These are phyloP conservation scores for Lasioglossum pauxillum DNA, from an alignment of 2,888 invertebrate species.

Conservation along the genomic window DNA sequence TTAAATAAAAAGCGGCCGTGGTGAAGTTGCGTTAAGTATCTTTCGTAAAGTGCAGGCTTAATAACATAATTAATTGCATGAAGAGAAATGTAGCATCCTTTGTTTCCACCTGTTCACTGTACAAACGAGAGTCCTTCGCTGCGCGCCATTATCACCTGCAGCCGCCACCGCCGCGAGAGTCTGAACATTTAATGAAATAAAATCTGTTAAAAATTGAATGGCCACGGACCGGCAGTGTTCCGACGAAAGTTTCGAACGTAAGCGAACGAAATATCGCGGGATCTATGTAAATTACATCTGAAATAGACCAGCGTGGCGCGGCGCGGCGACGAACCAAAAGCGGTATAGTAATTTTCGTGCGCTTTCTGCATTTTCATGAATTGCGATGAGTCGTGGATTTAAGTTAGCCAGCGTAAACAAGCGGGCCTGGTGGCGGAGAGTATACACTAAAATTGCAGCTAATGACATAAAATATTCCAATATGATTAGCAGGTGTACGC, in stretches of 20 bases:
- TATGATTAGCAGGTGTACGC: conserved; percentile 39
- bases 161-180: not conserved
- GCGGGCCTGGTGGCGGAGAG: not conserved
- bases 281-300: not conserved
- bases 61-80: not conserved
- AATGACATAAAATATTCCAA: conserved; percentile 59
- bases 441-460: conserved; percentile 46
- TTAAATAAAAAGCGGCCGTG: not conserved
- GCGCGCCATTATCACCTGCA: not conserved
- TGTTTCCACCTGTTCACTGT: not conserved
- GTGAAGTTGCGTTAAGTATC: not conserved
- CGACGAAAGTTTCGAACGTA: not conserved
- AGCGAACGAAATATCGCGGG: not conserved
- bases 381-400: conserved; percentile 29
- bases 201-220: not conserved
- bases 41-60: not conserved
- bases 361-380: conserved; percentile 31
- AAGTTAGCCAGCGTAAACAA: conserved; percentile 42
- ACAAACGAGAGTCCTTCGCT: not conserved
- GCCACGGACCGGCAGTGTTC: not conserved
- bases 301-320: not conserved
- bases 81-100: not conserved
- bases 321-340: not conserved
- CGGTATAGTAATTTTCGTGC: not conserved
- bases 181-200: not conserved